Evolutionary conservation across 2,113 vertebrate species (phyloP), one percentile per base, ranked within the genome.

Genomic region (Oceanites oceanicus): DNA sequence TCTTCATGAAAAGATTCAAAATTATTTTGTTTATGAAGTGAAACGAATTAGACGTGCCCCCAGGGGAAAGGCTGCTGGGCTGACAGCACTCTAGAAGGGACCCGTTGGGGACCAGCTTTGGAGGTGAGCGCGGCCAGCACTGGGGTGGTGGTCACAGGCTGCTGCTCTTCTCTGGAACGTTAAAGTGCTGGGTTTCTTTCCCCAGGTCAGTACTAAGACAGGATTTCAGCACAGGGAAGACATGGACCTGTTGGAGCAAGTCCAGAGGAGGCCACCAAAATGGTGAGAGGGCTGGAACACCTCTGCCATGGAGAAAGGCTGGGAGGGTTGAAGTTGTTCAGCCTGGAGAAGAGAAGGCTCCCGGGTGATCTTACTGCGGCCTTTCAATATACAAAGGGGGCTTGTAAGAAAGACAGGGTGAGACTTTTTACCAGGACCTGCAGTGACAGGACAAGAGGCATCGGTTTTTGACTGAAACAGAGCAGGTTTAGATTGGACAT

Each of bases 301-400:
- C n/a, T 86, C 20, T 44, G 6, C 26, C 6, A 0, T 8, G 52
- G 3, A 2, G 42, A 34, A 3, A n/a, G 52, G n/a, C 29, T 45
- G 59, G 5, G 45, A 34, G 45, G 68, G 70, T 22, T 75, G 70
- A 12, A 11, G 15, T 4, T 6, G 15, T 15, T 44, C 62, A 75
- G 52, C 34, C 67, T 59, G 38, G 18, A 67, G 53, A 66, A 52
- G 21, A 38, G 15, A 40, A 89, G 32, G 19, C 34, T 68, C 2
- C 1, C 0, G 15, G 23, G 29, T 40, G 40, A 90, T 7, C 45
- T 58, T 13, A 18, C 1, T 2, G 44, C 1, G 0, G 18, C 38
- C 34, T 62, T 38, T 10, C 42, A 86, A 12, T 36, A 3, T 10
- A 7, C 27, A 9, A 74, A 45, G 8, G 26, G 20, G 20, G 32